Conservation (phyloP, 2,888 invertebrate genomes). For the Onchidella celtica region DNA sequence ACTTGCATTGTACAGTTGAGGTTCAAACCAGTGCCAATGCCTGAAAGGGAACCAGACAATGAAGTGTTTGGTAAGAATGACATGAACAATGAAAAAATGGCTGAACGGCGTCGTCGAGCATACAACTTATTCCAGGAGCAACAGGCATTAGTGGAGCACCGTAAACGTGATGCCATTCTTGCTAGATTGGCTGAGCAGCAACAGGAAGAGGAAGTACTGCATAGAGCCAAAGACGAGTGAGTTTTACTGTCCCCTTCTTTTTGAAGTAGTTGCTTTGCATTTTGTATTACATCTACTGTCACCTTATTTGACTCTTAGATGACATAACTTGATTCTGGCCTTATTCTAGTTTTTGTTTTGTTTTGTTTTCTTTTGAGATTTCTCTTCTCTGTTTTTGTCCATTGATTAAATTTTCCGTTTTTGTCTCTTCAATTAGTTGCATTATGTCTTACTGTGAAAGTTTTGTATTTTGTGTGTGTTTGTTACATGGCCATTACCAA, state of each 20-base stretch:
- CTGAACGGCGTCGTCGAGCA: slow-evolving; percentile 73
- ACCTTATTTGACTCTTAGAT: no score
- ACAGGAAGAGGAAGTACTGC: slow-evolving; percentile 76
- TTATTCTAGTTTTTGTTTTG: no score
- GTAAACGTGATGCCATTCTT: slow-evolving; percentile 77
- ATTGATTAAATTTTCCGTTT: no score
- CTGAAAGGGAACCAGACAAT: slow-evolving; percentile 74
- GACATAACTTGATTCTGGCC: no score
- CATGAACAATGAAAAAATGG: slow-evolving; percentile 78
- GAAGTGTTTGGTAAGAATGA: slow-evolving; percentile 79
- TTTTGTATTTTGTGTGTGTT: no score
- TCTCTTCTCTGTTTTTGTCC: no score
- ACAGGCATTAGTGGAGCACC: slow-evolving; percentile 76
- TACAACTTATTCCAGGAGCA: slow-evolving; percentile 77
- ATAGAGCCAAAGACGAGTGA: slow-evolving; percentile 76
- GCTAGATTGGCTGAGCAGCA: slow-evolving; percentile 76
- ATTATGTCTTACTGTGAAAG: no score
- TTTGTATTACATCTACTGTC: background rate
- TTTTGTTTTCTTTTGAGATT: no score
- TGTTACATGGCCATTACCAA: no score
- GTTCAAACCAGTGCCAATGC: slow-evolving; percentile 77
- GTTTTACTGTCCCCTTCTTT: slow-evolving; percentile 48
- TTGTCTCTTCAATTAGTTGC: no score
- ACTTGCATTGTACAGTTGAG: slow-evolving; percentile 69
- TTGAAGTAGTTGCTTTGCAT: background rate